Evolutionary conservation across 2,888 invertebrate species (phyloP), one percentile per base, ranked within the genome.

Genomic region (Chironomus tentans): DNA sequence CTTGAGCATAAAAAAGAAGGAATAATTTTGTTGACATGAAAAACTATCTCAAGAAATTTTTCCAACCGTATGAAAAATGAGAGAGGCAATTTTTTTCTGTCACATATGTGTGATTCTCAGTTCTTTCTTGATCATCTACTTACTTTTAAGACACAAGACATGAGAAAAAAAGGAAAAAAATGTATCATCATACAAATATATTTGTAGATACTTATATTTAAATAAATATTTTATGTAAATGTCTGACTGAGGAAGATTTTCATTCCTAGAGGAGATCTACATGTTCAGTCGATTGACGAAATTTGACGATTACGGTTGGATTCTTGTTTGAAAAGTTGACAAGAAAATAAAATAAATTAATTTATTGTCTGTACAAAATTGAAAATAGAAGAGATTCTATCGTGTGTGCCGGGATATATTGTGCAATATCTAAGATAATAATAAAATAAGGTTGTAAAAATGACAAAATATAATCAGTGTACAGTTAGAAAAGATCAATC

Each of bases 391-490:
- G 15, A 50, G 13, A 48, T 48, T 50, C 15, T 28, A 38, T 38
- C 38, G 38, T 10, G 38, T 15, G n/a, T 56, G 56, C n/a, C 18
- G 56, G 56, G 15, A 56, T 15, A 18, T 28, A 7, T 56, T 56
- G 56, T 56, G 56, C 56, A 56, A 56, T 56, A 38, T 10, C 38
- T 10, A 56, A 56, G 18, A 56, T 18, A 5, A 56, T 18, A 5
- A 50, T 15, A 56, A 38, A 38, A 38, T 10, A 38, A 38, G 38
- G 38, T 38, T 38, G 38, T 38, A 4, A 15, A 24, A 56, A 72
- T 72, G 72, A 72, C 72, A 72, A 72, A 72, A 61, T 72, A 50
- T 46, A 72, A 72, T 72, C 72, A 72, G 15, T 50, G 56, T 47
- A 62, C 56, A 18, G 18, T 12, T 56, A 21, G 72, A 22, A 61